Percentiles rank a stretch among this genome's conserved stretches.
Evolutionary conservation across 2,888 invertebrate species (phyloP).

Genomic region (Habroteleia sp.): DNA sequence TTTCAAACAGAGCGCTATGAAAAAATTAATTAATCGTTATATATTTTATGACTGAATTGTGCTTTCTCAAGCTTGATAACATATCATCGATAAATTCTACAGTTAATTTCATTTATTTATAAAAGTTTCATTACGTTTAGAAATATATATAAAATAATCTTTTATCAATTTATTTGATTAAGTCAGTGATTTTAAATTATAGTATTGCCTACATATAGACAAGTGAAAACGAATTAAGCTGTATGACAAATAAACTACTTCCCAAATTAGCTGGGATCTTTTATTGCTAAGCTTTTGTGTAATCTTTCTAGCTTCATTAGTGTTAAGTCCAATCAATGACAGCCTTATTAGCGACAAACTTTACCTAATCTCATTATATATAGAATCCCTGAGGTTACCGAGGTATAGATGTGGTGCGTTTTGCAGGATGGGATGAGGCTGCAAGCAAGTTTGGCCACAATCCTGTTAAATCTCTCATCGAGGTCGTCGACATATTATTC

Average conservation of each 20-base stretch:
- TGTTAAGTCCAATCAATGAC: slow-evolving; percentile 71
- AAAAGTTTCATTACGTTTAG: background rate
- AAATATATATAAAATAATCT: no score
- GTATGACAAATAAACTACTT: slow-evolving; percentile 8
- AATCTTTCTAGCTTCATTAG: slow-evolving; percentile 58
- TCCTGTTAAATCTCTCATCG: slow-evolving; percentile 60
- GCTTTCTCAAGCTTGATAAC: slow-evolving; percentile 2
- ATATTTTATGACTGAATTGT: background rate
- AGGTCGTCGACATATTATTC: slow-evolving; percentile 62
- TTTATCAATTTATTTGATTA: no score
- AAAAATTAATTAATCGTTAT: slow-evolving; percentile 30
- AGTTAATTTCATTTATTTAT: background rate
- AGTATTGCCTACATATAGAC: no score
- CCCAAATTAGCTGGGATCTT: slow-evolving; percentile 26
- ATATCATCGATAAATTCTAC: slow-evolving; percentile 2
- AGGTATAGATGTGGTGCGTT: slow-evolving; percentile 55
- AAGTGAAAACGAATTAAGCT: no score
- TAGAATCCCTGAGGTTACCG: slow-evolving; percentile 63
- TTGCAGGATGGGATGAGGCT: slow-evolving; percentile 40
- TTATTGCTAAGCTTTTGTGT: slow-evolving; percentile 45
- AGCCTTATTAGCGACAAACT: slow-evolving; percentile 74
- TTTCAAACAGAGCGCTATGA: slow-evolving; percentile 1
- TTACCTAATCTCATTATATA: slow-evolving; percentile 74
- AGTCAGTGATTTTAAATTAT: no score
- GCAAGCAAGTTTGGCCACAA: slow-evolving; percentile 56